These are phyloP conservation scores for Coelopa pilipes DNA, from an alignment of 2,888 invertebrate species.

Conservation along the genomic window DNA sequence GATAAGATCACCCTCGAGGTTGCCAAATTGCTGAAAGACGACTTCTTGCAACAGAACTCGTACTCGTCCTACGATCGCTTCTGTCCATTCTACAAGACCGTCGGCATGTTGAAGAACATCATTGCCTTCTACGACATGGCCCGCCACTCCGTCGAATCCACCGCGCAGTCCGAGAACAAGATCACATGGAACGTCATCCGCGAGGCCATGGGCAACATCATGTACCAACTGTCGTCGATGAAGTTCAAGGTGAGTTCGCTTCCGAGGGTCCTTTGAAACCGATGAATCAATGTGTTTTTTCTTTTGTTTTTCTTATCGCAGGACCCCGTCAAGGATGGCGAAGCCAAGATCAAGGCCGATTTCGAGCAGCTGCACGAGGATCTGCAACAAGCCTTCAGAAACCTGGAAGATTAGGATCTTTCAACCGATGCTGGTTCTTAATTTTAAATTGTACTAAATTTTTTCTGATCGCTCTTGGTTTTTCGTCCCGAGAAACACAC, in stretches of 20 bases:
- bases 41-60: constrained; percentile 99
- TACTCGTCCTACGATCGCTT: constrained; percentile 95
- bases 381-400: constrained; percentile 97
- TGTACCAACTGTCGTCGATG: constrained; percentile 98
- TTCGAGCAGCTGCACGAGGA: constrained; percentile 97
- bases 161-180: constrained; percentile 98
- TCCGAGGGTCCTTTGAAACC: background rate
- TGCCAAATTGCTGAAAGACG: constrained; percentile 97
- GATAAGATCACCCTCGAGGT: constrained; percentile 99
- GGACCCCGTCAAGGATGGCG: constrained; percentile 99
- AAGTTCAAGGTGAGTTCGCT: constrained; percentile 87
- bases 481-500: constrained; percentile 8
- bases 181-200: constrained; percentile 98
- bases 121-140: constrained; percentile 99
- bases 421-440: constrained; percentile 29
- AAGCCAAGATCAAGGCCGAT: constrained; percentile 95
- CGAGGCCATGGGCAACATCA: constrained; percentile 94
- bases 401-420: constrained; percentile 89
- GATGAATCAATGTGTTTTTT: background rate
- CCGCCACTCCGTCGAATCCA: constrained; percentile 96
- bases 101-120: constrained; percentile 98
- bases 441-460: constrained; percentile 38
- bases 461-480: background rate
- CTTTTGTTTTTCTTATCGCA: constrained; percentile 60
- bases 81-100: constrained; percentile 99